Evolutionary conservation across 64 coral and sea anemone genomes (phyloP).

Genomic region (Trachythela sp.): DNA sequence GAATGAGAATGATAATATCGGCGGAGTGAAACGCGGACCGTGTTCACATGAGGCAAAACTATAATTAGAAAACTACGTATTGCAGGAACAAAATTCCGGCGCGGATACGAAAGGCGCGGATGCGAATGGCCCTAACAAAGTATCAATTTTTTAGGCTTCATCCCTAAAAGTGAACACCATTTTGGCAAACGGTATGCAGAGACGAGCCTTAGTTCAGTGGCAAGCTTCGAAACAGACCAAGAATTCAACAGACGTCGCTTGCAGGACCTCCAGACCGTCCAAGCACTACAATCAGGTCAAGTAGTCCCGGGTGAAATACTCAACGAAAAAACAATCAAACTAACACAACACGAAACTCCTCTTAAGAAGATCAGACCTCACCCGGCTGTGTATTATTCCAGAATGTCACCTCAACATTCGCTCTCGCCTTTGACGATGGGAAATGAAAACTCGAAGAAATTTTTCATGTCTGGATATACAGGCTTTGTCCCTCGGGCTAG

Average conservation of each 20-base stretch:
- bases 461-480: constrained; percentile 80
- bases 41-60: too few species aligned
- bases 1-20: too few species aligned
- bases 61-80: too few species aligned
- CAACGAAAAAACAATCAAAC: constrained; percentile 33
- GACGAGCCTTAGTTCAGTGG: constrained; percentile 62
- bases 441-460: constrained; percentile 72
- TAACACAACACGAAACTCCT: constrained; percentile 44
- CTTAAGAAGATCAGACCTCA: constrained; percentile 41
- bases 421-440: constrained; percentile 55
- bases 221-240: constrained; percentile 58
- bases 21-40: too few species aligned
- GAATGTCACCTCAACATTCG: constrained; percentile 49
- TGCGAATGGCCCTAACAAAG: too few species aligned
- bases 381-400: constrained; percentile 53
- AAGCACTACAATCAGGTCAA: constrained; percentile 51
- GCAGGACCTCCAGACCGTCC: constrained; percentile 52
- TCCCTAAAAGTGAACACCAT: constrained; percentile 69
- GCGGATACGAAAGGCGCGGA: too few species aligned
- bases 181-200: constrained; percentile 71
- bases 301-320: constrained; percentile 47
- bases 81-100: too few species aligned
- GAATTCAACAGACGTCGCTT: constrained; percentile 31
- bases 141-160: constrained; percentile 61
- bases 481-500: constrained; percentile 90